These are phyloP conservation scores for Drosophila barbarae DNA, from an alignment of 2,888 invertebrate species.

Conservation along the genomic window DNA sequence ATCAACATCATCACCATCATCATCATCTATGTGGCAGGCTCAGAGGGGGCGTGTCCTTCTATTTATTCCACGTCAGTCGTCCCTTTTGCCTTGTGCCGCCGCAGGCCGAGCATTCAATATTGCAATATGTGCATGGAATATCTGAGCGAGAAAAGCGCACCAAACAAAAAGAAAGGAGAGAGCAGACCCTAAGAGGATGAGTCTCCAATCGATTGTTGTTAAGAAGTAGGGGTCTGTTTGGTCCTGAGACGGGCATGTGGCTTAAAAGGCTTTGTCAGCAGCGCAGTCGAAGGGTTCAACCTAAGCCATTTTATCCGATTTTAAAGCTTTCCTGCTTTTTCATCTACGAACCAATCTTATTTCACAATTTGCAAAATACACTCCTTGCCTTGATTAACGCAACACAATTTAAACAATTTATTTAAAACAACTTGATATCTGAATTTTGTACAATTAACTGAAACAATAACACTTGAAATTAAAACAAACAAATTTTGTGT, in stretches of 20 bases:
- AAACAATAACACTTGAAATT: neutral
- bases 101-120: slow-evolving; percentile 52
- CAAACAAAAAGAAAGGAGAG: neutral
- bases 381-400: neutral
- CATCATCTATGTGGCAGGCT: slow-evolving; percentile 12
- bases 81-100: slow-evolving; percentile 33
- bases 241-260: slow-evolving; percentile 5
- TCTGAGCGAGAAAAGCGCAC: slow-evolving; percentile 13
- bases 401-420: slow-evolving; percentile 3
- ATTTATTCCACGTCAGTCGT: slow-evolving; percentile 14
- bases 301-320: neutral
- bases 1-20: slow-evolving; percentile 4
- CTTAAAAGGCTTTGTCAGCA: slow-evolving; percentile 20
- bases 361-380: neutral
- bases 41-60: slow-evolving; percentile 21
- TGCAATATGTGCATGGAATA: slow-evolving; percentile 53
- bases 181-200: neutral
- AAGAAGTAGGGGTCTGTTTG: slow-evolving; percentile 6
- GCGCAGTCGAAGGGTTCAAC: slow-evolving; percentile 10
- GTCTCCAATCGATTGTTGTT: slow-evolving; percentile 36
- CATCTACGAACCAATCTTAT: too few species aligned
- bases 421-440: neutral
- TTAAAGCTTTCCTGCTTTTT: neutral
- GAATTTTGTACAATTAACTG: slow-evolving; percentile 4
- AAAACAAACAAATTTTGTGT: neutral